Percentiles rank a stretch among this genome's conserved stretches.
Evolutionary conservation across 53 echinoderm and acorn worm species (phyloP).

Genomic region (Hippasteria phrygiana): DNA sequence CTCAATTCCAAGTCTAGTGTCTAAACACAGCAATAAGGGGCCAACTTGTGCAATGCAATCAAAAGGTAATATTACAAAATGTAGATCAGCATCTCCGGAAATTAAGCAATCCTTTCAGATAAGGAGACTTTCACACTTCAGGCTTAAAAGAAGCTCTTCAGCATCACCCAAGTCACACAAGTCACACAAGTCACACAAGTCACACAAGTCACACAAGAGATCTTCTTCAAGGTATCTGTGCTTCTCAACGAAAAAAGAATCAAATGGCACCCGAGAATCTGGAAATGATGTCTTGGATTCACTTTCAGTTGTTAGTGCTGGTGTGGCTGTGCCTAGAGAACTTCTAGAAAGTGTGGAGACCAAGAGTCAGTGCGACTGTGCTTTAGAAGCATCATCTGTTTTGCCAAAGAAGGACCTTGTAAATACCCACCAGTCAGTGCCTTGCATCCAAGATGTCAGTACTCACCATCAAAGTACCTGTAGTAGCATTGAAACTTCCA

Average conservation of each 20-base stretch:
- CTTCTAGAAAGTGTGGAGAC: too few relatives aligned
- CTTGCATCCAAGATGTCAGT: neutral
- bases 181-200: too few relatives aligned
- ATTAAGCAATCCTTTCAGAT: neutral
- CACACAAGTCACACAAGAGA: too few relatives aligned
- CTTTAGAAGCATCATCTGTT: neutral
- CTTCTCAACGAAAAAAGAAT: too few relatives aligned
- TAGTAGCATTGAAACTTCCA: neutral
- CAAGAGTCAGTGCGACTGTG: too few relatives aligned
- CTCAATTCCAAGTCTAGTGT: neutral
- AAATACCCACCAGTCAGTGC: neutral
- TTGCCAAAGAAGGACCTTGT: neutral
- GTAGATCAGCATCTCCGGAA: neutral
- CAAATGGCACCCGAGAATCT: too few relatives aligned
- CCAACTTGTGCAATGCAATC: constrained; percentile 1
- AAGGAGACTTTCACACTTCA: neutral
- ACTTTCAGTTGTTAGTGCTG: too few relatives aligned
- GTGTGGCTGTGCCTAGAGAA: too few relatives aligned
- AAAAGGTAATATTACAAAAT: neutral
- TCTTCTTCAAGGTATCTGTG: too few relatives aligned
- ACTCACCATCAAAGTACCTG: neutral
- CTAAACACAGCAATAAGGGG: neutral
- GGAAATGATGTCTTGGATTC: too few relatives aligned
- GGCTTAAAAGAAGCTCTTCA: neutral
- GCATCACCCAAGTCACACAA: neutral